Base-by-base conservation (phyloP, 1,140 invertebrate species). In the Brachionus paranguensis region DNA sequence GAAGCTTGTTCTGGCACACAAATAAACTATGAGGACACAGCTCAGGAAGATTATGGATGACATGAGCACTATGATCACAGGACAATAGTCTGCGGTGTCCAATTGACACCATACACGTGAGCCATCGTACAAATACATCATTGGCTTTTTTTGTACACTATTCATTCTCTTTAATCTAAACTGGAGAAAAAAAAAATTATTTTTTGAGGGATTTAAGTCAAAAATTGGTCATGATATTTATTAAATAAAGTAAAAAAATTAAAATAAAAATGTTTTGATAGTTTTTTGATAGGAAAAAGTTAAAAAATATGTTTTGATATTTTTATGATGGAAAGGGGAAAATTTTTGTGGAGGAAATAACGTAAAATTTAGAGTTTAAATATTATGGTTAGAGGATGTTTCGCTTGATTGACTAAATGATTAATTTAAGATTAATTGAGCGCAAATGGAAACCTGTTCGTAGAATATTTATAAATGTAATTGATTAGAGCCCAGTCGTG, bases 391-490 rank as follows among this genome's bases (percentile, higher is more conserved):
- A 6, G 2, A 65, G 29, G 29, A 41, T 33, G 65, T 33, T 17
- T 41, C 29, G 68, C 14, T 41, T 72, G 37, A 72, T 41, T 72
- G 10, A 41, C 6, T 72, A 20, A 43, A 43, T 41, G 37, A 72
- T 72, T 72, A 72, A 72, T 72, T 41, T 72, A 41, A 41, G 41
- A 41, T 72, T 41, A 72, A 72, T 72, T 72, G 68, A 41, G 68
- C 68, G 68, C 10, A 72, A 72, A 72, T 72, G 37, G 37, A 72
- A 72, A 72, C 68, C 68, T 72, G 68, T 43, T 72, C n/a, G 12
- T 68, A 33, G 65, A 68, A 68, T 68, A 68, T 68, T 68, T 68
- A 68, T 68, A 68, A 33, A 33, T 41, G 10, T 33, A 12, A 68
- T 41, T 68, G 65, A 68, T 68, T 68, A 68, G 65, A 68, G 33